Base-by-base conservation (phyloP, 2,888 invertebrate species). In the Geotrupes spiniger region DNA sequence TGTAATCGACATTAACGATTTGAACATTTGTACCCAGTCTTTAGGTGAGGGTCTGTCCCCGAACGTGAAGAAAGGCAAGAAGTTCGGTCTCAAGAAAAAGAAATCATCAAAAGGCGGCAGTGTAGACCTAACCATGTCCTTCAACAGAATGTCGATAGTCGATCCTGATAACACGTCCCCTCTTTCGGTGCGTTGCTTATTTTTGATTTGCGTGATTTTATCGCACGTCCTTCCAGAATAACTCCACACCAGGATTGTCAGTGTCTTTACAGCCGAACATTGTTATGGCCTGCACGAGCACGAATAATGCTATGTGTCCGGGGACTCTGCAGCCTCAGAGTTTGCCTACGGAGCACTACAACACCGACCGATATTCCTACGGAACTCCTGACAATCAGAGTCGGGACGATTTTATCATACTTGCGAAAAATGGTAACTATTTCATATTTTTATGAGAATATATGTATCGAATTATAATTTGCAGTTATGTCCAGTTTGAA, bases 31-130 rank as follows among this genome's bases (percentile, higher is more conserved):
- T n/a, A n/a, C n/a, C n/a, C 64, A 78, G 78, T 78, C 78, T 16
- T 76, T 78, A 4, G 58, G 78, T 43, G 82, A 82, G 57, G 81
- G 81, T 46, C 77, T 79, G 2, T 82, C 81, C 1, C 82, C 83
- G 0, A 82, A 77, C 63, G 80, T 83, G 3, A 85, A 84, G 68
- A 85, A 84, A 62, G 83, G 84, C 61, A 81, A 81, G 64, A 83
- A 84, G 66, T 85, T 85, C 64, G 84, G 83, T 1, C 74, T 84
- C 21, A 76, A 83, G 49, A 84, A 84, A 73, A 85, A 85, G 71
- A 84, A 84, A 10, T 77, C 73, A 57, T 76, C 75, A 57, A 83
- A 82, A 59, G 81, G 81, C 47, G 80, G 81, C 6, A 82, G 82
- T 15, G 80, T 82, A 1, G 84, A 84, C 56, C 70, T 84, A 3